Evolutionary conservation across 2,888 invertebrate species (phyloP).

Genomic region (Drosophila aldrichi): DNA sequence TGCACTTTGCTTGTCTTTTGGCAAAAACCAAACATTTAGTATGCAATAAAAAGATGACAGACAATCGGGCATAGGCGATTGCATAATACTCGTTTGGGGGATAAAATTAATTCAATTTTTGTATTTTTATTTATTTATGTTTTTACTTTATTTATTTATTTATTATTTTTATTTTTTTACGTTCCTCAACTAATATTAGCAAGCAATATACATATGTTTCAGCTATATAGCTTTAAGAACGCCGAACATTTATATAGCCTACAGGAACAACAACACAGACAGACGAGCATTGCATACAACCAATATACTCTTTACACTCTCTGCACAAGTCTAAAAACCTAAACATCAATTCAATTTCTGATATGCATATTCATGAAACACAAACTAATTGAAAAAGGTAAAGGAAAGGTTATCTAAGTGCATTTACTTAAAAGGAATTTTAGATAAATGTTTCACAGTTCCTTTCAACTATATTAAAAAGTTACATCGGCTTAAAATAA

Average conservation of each 20-base stretch:
- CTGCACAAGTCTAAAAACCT: neutral
- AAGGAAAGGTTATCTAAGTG: no score
- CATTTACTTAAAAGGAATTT: neutral
- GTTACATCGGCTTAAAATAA: neutral
- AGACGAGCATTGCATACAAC: neutral
- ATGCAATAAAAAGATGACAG: no score
- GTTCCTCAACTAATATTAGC: no score
- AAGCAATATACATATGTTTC: no score
- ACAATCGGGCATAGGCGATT: neutral
- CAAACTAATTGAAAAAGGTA: neutral
- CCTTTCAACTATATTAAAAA: neutral
- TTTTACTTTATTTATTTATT: no score
- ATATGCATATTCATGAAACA: neutral
- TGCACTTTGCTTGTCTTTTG: conserved; percentile 6
- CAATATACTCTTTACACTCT: neutral
- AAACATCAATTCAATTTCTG: conserved; percentile 1
- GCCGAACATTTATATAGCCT: no score
- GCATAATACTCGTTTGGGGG: neutral
- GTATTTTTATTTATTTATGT: no score
- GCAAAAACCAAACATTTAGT: neutral
- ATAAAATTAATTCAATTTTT: no score
- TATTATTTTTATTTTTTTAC: no score
- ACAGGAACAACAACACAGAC: no score
- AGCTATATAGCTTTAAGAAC: no score
- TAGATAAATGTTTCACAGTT: neutral